phyloP scores from a whole-genome alignment of 2,888 invertebrate species.

The Rhagonycha lutea region DNA sequence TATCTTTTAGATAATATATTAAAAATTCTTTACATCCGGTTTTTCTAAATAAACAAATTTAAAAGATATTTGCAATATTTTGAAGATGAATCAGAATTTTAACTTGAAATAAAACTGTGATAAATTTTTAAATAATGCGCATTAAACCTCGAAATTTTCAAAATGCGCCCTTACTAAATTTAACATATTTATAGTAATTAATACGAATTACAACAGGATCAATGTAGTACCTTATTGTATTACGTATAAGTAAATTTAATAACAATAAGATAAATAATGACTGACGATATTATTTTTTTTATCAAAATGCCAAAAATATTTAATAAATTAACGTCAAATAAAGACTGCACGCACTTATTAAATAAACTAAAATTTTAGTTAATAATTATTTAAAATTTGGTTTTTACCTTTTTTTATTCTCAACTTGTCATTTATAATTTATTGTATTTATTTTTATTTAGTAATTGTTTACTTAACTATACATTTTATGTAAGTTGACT shows the following conservation, averaged over 20 bases:
- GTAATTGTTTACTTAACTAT: not conserved
- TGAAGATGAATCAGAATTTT: not conserved
- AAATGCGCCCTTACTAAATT: not conserved
- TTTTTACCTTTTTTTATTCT: not conserved
- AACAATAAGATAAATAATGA: not conserved
- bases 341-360: constrained; percentile 23
- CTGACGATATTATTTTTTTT: not conserved
- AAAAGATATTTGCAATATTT: not conserved
- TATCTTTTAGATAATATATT: not conserved
- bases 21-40: not conserved
- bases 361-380: constrained; percentile 13
- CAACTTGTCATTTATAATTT: constrained; percentile 21
- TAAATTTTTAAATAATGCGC: not conserved
- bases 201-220: not conserved
- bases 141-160: not conserved
- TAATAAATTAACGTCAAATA: constrained; percentile 10
- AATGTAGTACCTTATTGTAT: not conserved
- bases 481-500: not conserved
- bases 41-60: not conserved
- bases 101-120: not conserved
- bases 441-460: constrained; percentile 14
- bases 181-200: not conserved
- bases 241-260: not conserved
- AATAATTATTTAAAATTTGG: not conserved
- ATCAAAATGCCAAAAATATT: constrained; percentile 1